phyloP scores from a whole-genome alignment of 1,140 invertebrate species.

The Mactra quadrangularis region DNA sequence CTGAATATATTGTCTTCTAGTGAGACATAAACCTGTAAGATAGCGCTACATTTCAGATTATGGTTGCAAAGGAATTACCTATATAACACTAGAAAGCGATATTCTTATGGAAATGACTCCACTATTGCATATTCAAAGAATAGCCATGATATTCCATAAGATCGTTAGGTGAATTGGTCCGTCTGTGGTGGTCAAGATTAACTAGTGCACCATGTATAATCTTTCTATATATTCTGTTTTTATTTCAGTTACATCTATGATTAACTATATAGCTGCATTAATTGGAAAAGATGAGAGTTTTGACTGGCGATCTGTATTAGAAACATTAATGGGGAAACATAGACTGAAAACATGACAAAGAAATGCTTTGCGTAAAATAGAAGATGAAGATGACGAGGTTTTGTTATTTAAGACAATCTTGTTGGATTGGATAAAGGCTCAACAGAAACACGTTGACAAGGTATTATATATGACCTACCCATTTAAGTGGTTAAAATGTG shows the following conservation, averaged over 20 bases:
- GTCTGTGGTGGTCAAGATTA: no score
- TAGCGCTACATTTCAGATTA: no score
- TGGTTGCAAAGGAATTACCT: no score
- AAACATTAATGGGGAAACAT: background rate
- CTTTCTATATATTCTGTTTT: background rate
- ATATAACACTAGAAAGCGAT: no score
- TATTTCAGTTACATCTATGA: background rate
- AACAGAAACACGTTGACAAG: constrained; percentile 4
- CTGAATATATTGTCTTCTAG: no score
- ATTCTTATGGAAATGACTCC: no score
- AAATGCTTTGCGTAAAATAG: background rate
- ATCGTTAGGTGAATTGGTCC: no score
- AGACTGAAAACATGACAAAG: background rate
- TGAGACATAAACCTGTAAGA: no score
- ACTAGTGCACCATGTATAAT: background rate
- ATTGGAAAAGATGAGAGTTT: background rate
- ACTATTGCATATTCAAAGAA: no score
- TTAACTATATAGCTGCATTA: background rate
- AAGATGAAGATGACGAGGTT: background rate
- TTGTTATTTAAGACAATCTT: constrained; percentile 2
- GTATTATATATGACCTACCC: no score
- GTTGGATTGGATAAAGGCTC: constrained; percentile 17
- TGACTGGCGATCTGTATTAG: constrained; percentile 5
- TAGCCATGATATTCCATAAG: no score
- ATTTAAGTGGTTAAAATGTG: no score